Evolutionary conservation across 2,797 vertebrate genomes (phyloP).

Genomic region (Semotilus atromaculatus): DNA sequence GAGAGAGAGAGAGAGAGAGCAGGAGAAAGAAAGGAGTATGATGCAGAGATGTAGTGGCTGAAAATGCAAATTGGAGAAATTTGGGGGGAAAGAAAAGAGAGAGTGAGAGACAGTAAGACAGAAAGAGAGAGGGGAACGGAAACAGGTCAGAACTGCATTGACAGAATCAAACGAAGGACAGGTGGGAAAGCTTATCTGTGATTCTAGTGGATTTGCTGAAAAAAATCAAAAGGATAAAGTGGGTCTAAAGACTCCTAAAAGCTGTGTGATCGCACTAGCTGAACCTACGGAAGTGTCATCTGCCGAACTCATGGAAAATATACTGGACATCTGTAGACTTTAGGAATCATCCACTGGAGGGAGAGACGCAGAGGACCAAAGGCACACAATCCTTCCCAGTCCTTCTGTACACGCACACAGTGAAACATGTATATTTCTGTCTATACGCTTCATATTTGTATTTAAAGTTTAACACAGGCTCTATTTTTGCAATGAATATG

Average conservation of each 20-base stretch:
- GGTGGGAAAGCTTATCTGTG: slow-evolving; percentile 55
- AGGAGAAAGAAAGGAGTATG: neutral
- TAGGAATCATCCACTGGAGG: slow-evolving; percentile 76
- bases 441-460: neutral
- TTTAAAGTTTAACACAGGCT: neutral
- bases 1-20: slow-evolving; percentile 3
- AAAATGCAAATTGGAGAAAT: neutral
- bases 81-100: slow-evolving; percentile 9
- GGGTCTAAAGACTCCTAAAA: slow-evolving; percentile 48
- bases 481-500: neutral
- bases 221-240: slow-evolving; percentile 57
- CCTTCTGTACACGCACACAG: slow-evolving; percentile 78
- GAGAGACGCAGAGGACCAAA: slow-evolving; percentile 76
- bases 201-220: slow-evolving; percentile 34
- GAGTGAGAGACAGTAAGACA: slow-evolving; percentile 36
- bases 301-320: neutral
- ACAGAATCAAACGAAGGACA: slow-evolving; percentile 63
- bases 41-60: slow-evolving; percentile 18
- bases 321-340: slow-evolving; percentile 48
- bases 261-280: neutral
- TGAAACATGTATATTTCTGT: neutral
- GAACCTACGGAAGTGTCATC: neutral
- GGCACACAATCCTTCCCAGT: slow-evolving; percentile 73
- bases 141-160: slow-evolving; percentile 70
- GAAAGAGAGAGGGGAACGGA: slow-evolving; percentile 57